Evolutionary conservation across 2,888 invertebrate genomes (phyloP).

Genomic region (Ptychoptera albimana): DNA sequence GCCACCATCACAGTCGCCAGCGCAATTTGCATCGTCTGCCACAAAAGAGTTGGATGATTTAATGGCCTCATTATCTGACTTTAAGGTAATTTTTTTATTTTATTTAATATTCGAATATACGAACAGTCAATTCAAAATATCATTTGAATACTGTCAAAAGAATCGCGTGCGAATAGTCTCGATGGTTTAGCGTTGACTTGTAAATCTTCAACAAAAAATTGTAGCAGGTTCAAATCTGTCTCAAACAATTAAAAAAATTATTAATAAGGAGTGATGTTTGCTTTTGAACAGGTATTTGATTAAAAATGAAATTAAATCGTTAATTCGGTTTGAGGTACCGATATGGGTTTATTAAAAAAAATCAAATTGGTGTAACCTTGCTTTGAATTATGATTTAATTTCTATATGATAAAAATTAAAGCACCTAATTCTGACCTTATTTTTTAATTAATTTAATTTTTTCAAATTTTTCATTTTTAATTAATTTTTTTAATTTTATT

Average conservation of each 20-base stretch:
- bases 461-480: too few relatives aligned
- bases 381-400: background rate
- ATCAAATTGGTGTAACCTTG: conserved; percentile 5
- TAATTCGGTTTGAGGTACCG: conserved; percentile 9
- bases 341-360: background rate
- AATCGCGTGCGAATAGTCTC: too few relatives aligned
- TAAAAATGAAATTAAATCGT: too few relatives aligned
- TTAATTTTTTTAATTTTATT: too few relatives aligned
- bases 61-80: conserved; percentile 90
- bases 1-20: conserved; percentile 4
- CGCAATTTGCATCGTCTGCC: conserved; percentile 55
- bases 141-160: too few relatives aligned
- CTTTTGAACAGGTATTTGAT: conserved; percentile 11
- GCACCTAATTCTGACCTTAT: too few relatives aligned
- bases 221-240: too few relatives aligned
- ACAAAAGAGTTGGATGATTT: conserved; percentile 90
- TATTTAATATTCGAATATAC: background rate
- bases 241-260: too few relatives aligned
- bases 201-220: too few relatives aligned
- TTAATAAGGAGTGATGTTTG: conserved; percentile 11
- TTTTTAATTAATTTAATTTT: too few relatives aligned
- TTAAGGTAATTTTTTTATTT: conserved; percentile 52
- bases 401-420: too few relatives aligned
- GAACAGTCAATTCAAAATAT: background rate
- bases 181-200: too few relatives aligned